phyloP scores from a whole-genome alignment of 2,888 invertebrate species.

The Thyatira batis region DNA sequence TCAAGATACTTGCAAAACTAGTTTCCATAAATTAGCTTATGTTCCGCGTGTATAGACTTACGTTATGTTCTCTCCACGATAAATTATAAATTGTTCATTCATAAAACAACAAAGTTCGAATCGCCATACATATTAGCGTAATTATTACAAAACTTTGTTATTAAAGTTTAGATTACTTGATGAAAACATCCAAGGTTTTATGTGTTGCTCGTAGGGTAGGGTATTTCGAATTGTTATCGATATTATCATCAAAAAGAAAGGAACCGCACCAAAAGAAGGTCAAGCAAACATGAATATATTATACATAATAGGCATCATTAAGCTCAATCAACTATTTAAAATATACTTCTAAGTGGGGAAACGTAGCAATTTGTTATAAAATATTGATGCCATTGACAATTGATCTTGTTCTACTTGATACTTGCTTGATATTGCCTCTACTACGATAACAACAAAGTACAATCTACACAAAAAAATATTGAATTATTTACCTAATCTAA shows the following conservation, averaged over 20 bases:
- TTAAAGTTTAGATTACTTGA: too few relatives aligned
- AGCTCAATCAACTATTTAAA: slow-evolving; percentile 32
- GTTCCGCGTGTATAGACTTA: not conserved
- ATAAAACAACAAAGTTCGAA: too few relatives aligned
- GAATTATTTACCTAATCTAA: slow-evolving; percentile 66
- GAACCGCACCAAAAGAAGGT: not conserved
- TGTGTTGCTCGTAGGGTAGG: too few relatives aligned
- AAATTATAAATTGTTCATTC: not conserved
- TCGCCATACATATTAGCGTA: too few relatives aligned
- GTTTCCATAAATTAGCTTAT: not conserved
- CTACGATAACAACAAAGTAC: too few relatives aligned
- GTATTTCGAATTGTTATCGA: too few relatives aligned
- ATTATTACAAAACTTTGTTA: too few relatives aligned
- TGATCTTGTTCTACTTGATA: too few relatives aligned
- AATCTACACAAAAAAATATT: slow-evolving; percentile 27
- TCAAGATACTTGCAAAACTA: slow-evolving; percentile 3
- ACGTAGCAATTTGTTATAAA: slow-evolving; percentile 32
- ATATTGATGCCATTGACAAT: slow-evolving; percentile 38
- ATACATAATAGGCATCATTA: slow-evolving; percentile 15
- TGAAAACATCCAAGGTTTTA: not conserved
- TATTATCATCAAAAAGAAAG: not conserved
- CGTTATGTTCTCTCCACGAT: not conserved
- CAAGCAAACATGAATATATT: slow-evolving; percentile 21
- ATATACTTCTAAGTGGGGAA: slow-evolving; percentile 43
- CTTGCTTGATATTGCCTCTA: too few relatives aligned